Evolutionary conservation across 2,797 vertebrate genomes (phyloP), one percentile per base, ranked within the genome.

Genomic region (Epinephelus awoara): DNA sequence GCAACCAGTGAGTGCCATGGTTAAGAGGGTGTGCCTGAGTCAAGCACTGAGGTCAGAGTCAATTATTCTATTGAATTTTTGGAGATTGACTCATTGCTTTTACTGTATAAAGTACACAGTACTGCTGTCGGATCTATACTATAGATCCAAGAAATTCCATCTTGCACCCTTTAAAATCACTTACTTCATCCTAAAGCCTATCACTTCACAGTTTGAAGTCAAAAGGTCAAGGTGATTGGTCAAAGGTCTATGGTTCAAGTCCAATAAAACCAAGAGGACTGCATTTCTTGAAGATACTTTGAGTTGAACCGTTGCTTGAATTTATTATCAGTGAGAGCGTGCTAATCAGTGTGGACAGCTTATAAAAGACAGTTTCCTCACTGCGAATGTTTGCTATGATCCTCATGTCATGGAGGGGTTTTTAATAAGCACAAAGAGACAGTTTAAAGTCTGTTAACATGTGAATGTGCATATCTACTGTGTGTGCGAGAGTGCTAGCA

Each of bases 161-260:
- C 3, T 62, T 17, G 9, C 40, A 42, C 40, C 11, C 25, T 72
- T 64, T 18, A 21, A 58, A 21, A 52, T 76, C 51, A 12, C 15
- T 67, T 42, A 21, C 49, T 67, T 80, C 11, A 44, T n/a, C 5
- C 13, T 34, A 5, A 72, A 58, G 55, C 44, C 29, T 54, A 6
- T 25, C 57, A 50, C 17, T 50, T 52, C 40, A 44, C 59, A 66
- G 66, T 62, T 80, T 18, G 47, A 72, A 56, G 64, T 78, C 42
- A 40, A 84, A 72, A 83, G 21, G 70, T 80, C 63, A 72, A 77
- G 56, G 73, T 77, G 50, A 67, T 1, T 80, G 72, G 79, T 82
- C 66, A 84, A 4, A 89, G 83, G 85, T 70, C 66, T 62, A 14
- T 15, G 70, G 72, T 80, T 89, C 76, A 81, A 78, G 65, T 70